Evolutionary conservation across 2,113 vertebrate species (phyloP).

Genomic region (Zingel zingel): DNA sequence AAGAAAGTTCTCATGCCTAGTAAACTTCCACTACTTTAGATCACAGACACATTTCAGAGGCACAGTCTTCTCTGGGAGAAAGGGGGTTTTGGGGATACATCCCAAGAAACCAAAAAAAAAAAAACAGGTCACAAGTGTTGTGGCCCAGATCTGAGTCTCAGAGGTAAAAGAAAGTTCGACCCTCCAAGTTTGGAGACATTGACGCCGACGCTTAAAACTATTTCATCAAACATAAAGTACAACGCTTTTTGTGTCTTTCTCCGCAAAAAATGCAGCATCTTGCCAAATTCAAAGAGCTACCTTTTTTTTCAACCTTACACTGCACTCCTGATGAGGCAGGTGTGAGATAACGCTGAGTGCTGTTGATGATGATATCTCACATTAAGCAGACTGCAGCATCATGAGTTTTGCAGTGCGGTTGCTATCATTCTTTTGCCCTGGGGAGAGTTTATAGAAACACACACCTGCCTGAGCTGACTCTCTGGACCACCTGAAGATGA

Average conservation of each 20-base stretch:
- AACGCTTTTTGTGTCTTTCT: neutral
- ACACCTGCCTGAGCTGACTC: slow-evolving; percentile 65
- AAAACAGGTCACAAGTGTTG: slow-evolving; percentile 52
- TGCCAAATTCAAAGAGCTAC: slow-evolving; percentile 13
- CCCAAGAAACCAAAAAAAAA: slow-evolving; percentile 34
- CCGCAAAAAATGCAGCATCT: neutral
- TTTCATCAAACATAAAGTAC: neutral
- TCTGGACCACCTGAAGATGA: slow-evolving; percentile 16
- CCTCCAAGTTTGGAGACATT: neutral
- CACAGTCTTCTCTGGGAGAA: slow-evolving; percentile 2
- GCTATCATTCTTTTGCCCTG: slow-evolving; percentile 18
- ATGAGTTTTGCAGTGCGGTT: slow-evolving; percentile 54
- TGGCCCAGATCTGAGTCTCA: slow-evolving; percentile 52
- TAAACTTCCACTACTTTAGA: slow-evolving; percentile 42
- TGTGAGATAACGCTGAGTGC: slow-evolving; percentile 65
- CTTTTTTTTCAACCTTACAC: slow-evolving; percentile 6
- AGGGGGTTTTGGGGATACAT: slow-evolving; percentile 33
- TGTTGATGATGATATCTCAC: slow-evolving; percentile 57
- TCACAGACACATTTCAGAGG: slow-evolving; percentile 37
- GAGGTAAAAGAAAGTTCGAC: slow-evolving; percentile 4
- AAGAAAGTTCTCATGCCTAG: slow-evolving; percentile 34
- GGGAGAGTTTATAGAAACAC: slow-evolving; percentile 31
- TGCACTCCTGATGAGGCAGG: slow-evolving; percentile 60
- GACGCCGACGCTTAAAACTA: neutral
- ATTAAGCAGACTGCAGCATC: slow-evolving; percentile 78